Evolutionary conservation across 2,113 vertebrate species (phyloP).

Genomic region (Gallinago undulata): DNA sequence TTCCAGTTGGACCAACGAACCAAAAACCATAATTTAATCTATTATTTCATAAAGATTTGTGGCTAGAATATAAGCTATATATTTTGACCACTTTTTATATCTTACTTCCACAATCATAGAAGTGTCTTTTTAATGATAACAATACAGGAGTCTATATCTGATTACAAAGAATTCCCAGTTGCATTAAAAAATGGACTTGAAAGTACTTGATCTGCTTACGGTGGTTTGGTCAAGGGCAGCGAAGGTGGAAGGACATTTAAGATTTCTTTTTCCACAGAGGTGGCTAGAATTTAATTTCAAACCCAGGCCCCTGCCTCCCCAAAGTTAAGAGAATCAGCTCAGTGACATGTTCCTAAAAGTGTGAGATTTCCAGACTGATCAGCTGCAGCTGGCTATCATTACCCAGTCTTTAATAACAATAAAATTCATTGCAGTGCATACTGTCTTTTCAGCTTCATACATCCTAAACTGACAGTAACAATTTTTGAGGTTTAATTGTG

Average conservation of each 20-base stretch:
- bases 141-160: background rate
- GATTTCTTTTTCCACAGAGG: background rate
- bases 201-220: background rate
- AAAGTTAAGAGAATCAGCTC: background rate
- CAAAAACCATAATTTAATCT: background rate
- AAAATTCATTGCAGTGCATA: background rate
- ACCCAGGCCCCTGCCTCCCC: too few relatives aligned
- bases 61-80: background rate
- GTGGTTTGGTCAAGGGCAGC: background rate
- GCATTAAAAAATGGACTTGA: background rate
- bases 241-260: background rate
- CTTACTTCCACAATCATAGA: background rate
- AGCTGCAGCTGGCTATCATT: slow-evolving; percentile 15
- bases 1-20: background rate
- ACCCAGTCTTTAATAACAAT: background rate
- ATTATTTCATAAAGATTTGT: background rate
- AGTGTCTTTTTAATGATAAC: background rate
- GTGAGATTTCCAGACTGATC: background rate
- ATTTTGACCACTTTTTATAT: background rate
- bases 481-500: slow-evolving; percentile 38
- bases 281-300: background rate
- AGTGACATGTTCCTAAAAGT: background rate
- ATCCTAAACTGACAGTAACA: slow-evolving; percentile 1
- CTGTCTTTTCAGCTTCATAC: background rate
- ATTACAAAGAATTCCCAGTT: background rate